Percentiles rank a stretch among this genome's conserved stretches.
Evolutionary conservation across 2,113 vertebrate genomes (phyloP).

Genomic region (Eleginops maclovinus): DNA sequence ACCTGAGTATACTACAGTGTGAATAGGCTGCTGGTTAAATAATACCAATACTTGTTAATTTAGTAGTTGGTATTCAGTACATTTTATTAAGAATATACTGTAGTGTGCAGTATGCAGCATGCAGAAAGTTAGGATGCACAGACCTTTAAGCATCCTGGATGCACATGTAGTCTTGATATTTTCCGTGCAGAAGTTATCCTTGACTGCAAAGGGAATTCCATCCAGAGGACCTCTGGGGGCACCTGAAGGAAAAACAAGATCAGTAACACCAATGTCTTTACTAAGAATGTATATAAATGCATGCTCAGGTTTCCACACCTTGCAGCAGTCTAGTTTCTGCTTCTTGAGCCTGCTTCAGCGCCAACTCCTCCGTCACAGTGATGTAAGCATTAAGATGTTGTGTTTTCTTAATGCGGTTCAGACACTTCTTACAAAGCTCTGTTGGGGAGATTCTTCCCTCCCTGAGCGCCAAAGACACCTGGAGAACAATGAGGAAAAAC

Average conservation of each 20-base stretch:
- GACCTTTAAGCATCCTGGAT: conserved; percentile 95
- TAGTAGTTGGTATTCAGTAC: too few species aligned
- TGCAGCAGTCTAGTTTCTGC: conserved; percentile 86
- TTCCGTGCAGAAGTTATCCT: conserved; percentile 96
- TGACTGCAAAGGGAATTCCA: conserved; percentile 94
- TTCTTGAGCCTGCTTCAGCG: conserved; percentile 90
- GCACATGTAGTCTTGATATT: conserved; percentile 94
- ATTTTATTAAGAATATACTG: too few species aligned
- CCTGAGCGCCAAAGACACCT: conserved; percentile 90
- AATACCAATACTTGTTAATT: too few species aligned
- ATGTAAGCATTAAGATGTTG: conserved; percentile 92
- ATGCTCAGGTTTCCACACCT: conserved; percentile 77
- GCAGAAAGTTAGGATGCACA: not conserved
- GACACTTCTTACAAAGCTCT: conserved; percentile 91
- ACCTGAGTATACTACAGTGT: too few species aligned
- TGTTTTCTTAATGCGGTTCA: conserved; percentile 89
- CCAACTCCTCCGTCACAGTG: conserved; percentile 88
- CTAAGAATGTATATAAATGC: not conserved
- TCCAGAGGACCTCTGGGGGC: conserved; percentile 88
- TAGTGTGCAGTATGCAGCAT: too few species aligned
- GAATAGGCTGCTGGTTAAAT: too few species aligned
- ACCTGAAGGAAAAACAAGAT: conserved; percentile 78
- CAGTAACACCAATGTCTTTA: not conserved
- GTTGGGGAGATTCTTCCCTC: conserved; percentile 88
- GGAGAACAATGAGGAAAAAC: not conserved